Base-by-base conservation (phyloP, 2,888 invertebrate genomes). In the Deilephila elpenor region DNA sequence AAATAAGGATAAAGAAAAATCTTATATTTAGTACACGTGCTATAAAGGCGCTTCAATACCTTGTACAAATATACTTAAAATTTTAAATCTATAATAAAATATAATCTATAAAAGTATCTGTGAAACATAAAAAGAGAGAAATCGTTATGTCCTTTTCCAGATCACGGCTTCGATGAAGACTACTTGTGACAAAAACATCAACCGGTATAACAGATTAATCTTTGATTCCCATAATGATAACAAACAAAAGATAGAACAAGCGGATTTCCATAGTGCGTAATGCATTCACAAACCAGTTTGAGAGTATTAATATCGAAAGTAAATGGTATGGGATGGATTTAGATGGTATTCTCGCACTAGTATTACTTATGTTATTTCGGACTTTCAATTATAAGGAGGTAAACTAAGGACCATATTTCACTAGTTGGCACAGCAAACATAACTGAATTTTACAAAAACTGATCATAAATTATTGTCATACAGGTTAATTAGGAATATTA, bases 221-320 rank as follows among this genome's bases (percentile, higher is more conserved):
- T 67, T 20, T 51, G 44, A 67, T 67, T 67, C 44, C 25, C 17
- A 44, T 67, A 51, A 25, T 67, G 67, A 51, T 67, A 67, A 25
- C 51, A 67, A 67, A 51, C 25, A 51, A 67, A 53, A 3, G 53
- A 17, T 25, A 51, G 67, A 25, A 67, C 25, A 17, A 25, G 44
- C n/a, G 11, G 51, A 51, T 44, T 32, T 60, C 17, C 44, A 25
- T 51, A 51, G 67, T 67, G 20, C 44, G 25, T 67, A 67, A 51
- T 67, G 67, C 51, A 25, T 25, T 20, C 51, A 34, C 34, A 67
- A 67, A 67, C 67, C 67, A 25, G 67, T 67, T 51, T 6, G 20
- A 62, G 17, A 14, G 51, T 51, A 67, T 67, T 64, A 14, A 51
- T 67, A 17, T 14, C 17, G 67, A 67, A 67, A 51, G 67, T 67